Evolutionary conservation across 1,140 invertebrate species (phyloP).

Genomic region (Microvelia longipes): DNA sequence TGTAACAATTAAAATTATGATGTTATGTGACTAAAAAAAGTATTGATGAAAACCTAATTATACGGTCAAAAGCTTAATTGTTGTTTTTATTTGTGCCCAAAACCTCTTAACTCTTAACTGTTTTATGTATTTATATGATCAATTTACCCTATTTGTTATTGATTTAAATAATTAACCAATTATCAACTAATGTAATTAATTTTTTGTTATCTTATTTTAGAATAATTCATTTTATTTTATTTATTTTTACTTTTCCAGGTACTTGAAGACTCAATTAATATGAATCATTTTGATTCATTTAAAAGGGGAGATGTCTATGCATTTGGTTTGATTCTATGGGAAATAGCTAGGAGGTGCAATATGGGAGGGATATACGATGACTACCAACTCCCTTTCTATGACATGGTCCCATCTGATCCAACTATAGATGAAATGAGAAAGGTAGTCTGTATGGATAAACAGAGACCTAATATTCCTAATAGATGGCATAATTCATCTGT

Average conservation of each 20-base stretch:
- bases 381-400: constrained; percentile 74
- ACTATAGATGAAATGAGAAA: constrained; percentile 88
- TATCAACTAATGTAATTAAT: no score
- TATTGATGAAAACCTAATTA: no score
- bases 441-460: constrained; percentile 73
- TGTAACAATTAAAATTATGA: no score
- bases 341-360: constrained; percentile 58
- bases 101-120: no score
- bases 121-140: no score
- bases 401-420: constrained; percentile 74
- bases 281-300: constrained; percentile 74
- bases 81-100: no score
- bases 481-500: constrained; percentile 40
- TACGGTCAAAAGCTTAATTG: no score
- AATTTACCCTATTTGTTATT: no score
- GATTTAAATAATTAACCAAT: no score
- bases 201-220: no score
- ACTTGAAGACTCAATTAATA: constrained; percentile 43
- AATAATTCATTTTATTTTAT: no score
- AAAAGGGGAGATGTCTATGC: constrained; percentile 82
- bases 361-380: constrained; percentile 63
- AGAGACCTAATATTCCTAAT: constrained; percentile 61
- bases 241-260: constrained; percentile 35
- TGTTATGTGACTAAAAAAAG: no score
- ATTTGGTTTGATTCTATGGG: constrained; percentile 83